Base-by-base conservation (phyloP, 2,797 vertebrate genomes). In the Hirundo rustica region DNA sequence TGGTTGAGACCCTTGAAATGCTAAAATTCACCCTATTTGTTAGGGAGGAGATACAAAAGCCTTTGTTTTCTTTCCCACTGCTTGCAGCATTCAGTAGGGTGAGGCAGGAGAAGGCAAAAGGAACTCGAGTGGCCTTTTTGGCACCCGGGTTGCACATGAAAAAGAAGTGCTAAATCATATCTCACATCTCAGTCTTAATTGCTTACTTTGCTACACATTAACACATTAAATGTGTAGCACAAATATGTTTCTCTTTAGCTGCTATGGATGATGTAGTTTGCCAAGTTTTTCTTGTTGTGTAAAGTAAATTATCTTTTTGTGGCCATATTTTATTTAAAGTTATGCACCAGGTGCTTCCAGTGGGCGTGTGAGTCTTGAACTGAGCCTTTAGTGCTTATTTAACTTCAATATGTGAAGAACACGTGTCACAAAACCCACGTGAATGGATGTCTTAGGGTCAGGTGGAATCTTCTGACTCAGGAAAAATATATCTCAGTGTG, bases 171-270 rank as follows among this genome's bases (percentile, higher is more conserved):
- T 72, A 78, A 91, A 62, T 55, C 10, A 3, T 44, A 76, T 70
- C 36, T 65, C 71, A 72, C 10, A 29, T 83, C 40, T 30, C 38
- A 48, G 64, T 74, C 85, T 73, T 94, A 95, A 95, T 95, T 74
- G 45, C 88, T 87, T 84, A 50, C 51, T 92, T 83, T 62, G 29
- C 70, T 88, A 74, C 36, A 51, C 34, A 86, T 95, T 85, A 91
- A 32, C 77, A 79, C 51, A 19, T 75, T 76, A 58, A 51, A 94
- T 30, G 38, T 61, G 74, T 47, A 30, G 60, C 27, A 90, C 48
- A 94, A 88, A 77, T 50, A 67, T 68, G 78, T 90, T 92, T 70
- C 36, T 36, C 25, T 47, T 36, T 72, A 80, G 66, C 53, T 71
- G 5, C 67, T 29, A 1, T 50, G 23, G 54, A 19, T 60, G 50